These are phyloP conservation scores for Drosophila histrio DNA, from an alignment of 2,888 invertebrate species.

Conservation along the genomic window DNA sequence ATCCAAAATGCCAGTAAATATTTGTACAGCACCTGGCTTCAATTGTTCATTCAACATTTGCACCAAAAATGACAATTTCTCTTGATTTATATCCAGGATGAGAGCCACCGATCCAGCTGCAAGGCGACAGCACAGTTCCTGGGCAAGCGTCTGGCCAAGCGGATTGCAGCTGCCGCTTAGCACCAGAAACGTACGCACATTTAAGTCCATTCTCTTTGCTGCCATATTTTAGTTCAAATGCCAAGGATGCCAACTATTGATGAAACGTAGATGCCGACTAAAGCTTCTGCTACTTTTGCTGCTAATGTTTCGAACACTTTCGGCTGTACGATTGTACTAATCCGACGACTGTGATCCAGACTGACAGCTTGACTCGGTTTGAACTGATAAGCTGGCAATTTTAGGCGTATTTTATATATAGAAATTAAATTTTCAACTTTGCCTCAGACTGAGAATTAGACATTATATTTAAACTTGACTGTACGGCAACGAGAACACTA, in stretches of 20 bases:
- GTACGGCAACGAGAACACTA: not conserved
- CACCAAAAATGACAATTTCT: slow-evolving; percentile 88
- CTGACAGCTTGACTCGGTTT: slow-evolving; percentile 36
- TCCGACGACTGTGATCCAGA: not conserved
- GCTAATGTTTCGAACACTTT: slow-evolving; percentile 39
- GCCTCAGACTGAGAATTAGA: not conserved
- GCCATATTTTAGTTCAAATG: slow-evolving; percentile 55
- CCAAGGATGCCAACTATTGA: slow-evolving; percentile 9
- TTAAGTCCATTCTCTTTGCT: slow-evolving; percentile 85
- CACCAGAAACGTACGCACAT: slow-evolving; percentile 87
- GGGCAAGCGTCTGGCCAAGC: slow-evolving; percentile 91
- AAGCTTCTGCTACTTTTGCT: slow-evolving; percentile 16
- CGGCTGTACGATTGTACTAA: slow-evolving; percentile 73
- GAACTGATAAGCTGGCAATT: slow-evolving; percentile 45
- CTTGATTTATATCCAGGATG: slow-evolving; percentile 90
- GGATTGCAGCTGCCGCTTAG: slow-evolving; percentile 95
- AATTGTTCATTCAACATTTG: slow-evolving; percentile 82
- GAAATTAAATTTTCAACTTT: slow-evolving; percentile 20
- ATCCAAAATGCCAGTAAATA: slow-evolving; percentile 74
- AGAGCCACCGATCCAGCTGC: slow-evolving; percentile 89
- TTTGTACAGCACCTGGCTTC: slow-evolving; percentile 70
- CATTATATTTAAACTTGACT: slow-evolving; percentile 15
- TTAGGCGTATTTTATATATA: not conserved
- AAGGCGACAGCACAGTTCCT: slow-evolving; percentile 88
- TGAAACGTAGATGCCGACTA: not conserved